phyloP scores from a whole-genome alignment of 1,140 invertebrate species.

The Pectinophora gossypiella region DNA sequence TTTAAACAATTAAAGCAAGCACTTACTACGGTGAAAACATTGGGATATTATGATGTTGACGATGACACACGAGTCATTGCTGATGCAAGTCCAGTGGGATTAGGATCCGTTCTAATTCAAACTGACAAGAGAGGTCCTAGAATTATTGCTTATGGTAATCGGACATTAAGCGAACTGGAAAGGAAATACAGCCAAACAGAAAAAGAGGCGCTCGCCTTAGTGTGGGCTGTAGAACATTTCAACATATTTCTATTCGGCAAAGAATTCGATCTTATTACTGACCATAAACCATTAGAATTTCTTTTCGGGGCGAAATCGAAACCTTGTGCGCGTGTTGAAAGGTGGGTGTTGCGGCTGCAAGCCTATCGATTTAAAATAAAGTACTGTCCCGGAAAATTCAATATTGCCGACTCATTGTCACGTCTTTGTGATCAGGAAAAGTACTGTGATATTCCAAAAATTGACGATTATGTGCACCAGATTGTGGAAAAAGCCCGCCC shows the following conservation, averaged over 20 bases:
- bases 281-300: background rate
- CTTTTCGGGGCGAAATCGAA: background rate
- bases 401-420: slow-evolving; percentile 1
- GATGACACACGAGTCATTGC: background rate
- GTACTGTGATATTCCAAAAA: too few species aligned
- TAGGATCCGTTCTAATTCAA: background rate
- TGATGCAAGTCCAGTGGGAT: background rate
- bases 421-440: background rate
- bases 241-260: background rate
- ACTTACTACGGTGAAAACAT: background rate
- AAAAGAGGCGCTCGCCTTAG: background rate
- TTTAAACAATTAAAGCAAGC: background rate
- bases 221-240: too few species aligned
- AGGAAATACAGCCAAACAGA: slow-evolving; percentile 1
- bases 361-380: background rate
- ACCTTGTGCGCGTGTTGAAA: background rate
- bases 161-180: background rate
- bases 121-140: background rate
- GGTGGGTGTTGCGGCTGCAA: background rate
- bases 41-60: background rate
- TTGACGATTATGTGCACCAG: background rate
- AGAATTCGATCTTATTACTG: background rate
- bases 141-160: slow-evolving; percentile 1
- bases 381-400: background rate
- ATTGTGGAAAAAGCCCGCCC: background rate